phyloP scores from a whole-genome alignment of 2,888 invertebrate genomes.

The Linhomoeus sp. region DNA sequence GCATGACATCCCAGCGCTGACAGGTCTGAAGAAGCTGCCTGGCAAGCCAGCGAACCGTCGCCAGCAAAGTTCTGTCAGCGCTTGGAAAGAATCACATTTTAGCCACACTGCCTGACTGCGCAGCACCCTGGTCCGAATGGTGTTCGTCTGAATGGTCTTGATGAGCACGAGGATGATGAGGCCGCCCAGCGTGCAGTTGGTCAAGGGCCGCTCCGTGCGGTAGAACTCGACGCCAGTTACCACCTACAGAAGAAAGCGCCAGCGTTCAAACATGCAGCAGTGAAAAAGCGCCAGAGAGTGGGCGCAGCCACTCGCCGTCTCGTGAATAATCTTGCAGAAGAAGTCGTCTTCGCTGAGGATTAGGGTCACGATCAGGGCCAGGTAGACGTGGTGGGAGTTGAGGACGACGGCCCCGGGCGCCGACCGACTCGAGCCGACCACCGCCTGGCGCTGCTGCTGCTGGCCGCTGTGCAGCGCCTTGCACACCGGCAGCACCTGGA shows the following conservation, averaged over 20 bases:
- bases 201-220: slow-evolving; percentile 58
- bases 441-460: neutral
- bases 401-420: slow-evolving; percentile 46
- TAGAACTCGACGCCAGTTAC: slow-evolving; percentile 79
- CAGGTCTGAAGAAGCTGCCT: too few relatives aligned
- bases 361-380: slow-evolving; percentile 85
- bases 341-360: slow-evolving; percentile 88
- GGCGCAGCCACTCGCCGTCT: slow-evolving; percentile 48
- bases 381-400: slow-evolving; percentile 91
- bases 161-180: slow-evolving; percentile 81
- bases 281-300: too few relatives aligned
- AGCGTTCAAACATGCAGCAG: too few relatives aligned
- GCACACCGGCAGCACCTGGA: slow-evolving; percentile 66
- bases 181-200: slow-evolving; percentile 81
- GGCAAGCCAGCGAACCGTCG: too few relatives aligned
- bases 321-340: slow-evolving; percentile 79
- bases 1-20: too few relatives aligned
- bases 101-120: too few relatives aligned
- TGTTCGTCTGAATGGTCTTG: slow-evolving; percentile 87
- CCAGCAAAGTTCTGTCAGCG: too few relatives aligned
- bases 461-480: slow-evolving; percentile 64
- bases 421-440: too few relatives aligned
- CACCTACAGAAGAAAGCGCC: slow-evolving; percentile 45
- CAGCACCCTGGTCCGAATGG: slow-evolving; percentile 72
- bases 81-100: too few relatives aligned